Conservation (phyloP, 2,797 vertebrate genomes). For the Pyrocephalus nanus region DNA sequence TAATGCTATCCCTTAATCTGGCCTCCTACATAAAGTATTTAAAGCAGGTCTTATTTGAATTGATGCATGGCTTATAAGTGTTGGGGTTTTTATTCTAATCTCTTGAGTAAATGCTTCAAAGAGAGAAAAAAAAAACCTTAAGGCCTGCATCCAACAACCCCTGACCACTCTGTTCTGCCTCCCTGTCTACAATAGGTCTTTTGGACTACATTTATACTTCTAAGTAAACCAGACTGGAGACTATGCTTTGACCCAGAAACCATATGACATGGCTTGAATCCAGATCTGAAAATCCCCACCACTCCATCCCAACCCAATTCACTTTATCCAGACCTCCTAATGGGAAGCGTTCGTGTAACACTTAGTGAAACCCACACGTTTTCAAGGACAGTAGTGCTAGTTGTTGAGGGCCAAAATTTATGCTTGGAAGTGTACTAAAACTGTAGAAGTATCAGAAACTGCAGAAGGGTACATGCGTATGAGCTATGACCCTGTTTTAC, state of each 20-base stretch:
- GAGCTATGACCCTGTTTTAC: background rate
- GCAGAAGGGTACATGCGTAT: background rate
- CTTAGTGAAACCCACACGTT: background rate
- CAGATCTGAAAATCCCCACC: background rate
- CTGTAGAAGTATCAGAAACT: background rate
- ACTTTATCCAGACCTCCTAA: background rate
- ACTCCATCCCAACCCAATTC: background rate
- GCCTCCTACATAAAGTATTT: background rate
- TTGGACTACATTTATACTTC: background rate
- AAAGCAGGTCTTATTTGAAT: background rate
- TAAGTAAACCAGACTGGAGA: background rate
- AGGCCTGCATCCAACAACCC: background rate
- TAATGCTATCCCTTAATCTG: background rate
- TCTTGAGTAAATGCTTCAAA: background rate
- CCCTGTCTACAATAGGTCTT: background rate
- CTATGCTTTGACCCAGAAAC: background rate
- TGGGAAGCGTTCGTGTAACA: background rate
- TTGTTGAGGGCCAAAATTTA: background rate
- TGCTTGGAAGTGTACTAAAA: background rate
- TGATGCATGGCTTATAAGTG: background rate
- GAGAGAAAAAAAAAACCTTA: background rate
- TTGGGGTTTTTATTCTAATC: background rate
- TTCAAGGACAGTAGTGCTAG: background rate
- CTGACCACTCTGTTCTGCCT: background rate
- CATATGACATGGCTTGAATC: background rate